Evolutionary conservation across 35 echinoderm and acorn worm species (phyloP).

Genomic region (Holothuria glaberrima): DNA sequence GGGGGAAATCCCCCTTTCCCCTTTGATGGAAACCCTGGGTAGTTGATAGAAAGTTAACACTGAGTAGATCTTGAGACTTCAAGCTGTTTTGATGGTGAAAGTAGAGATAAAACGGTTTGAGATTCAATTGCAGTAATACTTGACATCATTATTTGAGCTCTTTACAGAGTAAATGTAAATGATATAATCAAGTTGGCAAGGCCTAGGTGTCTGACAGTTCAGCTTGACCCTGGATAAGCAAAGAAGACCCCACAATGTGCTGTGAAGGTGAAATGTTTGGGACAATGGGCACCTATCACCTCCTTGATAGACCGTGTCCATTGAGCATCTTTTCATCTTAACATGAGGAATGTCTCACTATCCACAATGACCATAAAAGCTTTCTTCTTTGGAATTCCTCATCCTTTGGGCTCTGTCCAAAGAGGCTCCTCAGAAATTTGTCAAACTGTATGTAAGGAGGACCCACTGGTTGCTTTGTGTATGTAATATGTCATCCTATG

Average conservation of each 20-base stretch:
- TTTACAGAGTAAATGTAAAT: neutral
- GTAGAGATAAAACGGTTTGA: too few species aligned
- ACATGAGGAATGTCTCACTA: slow-evolving; percentile 45
- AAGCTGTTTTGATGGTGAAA: too few species aligned
- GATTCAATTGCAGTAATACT: neutral
- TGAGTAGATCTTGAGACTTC: too few species aligned
- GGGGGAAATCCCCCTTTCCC: too few species aligned
- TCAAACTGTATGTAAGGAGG: too few species aligned
- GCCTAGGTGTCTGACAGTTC: slow-evolving; percentile 13
- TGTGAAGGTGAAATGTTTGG: neutral
- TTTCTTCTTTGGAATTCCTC: neutral
- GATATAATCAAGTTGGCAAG: neutral
- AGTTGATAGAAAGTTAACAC: too few species aligned
- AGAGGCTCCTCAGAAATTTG: too few species aligned
- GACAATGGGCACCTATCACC: neutral
- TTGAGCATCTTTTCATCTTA: slow-evolving; percentile 25
- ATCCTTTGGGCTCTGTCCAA: neutral
- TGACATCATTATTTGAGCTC: slow-evolving; percentile 20
- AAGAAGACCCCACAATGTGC: slow-evolving; percentile 34
- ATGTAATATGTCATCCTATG: slow-evolving; percentile 32
- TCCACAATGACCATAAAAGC: neutral
- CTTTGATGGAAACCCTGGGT: too few species aligned
- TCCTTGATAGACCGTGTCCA: neutral
- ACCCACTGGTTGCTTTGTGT: slow-evolving; percentile 1
- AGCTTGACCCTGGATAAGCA: slow-evolving; percentile 17